phyloP scores from a whole-genome alignment of 2,113 vertebrate genomes.

The Equus quagga region DNA sequence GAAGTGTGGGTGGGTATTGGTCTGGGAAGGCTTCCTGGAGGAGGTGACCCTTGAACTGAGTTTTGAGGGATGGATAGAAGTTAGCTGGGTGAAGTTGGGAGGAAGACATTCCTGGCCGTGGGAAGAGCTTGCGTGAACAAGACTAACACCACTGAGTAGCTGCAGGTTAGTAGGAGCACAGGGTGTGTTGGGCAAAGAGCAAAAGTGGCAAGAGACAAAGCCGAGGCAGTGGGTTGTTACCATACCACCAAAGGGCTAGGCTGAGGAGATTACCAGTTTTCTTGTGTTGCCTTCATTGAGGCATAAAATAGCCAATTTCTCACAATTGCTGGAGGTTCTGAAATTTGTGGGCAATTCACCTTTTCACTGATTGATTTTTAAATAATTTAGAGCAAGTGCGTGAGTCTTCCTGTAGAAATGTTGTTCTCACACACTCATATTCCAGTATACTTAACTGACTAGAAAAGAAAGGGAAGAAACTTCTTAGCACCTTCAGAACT shows the following conservation, averaged over 20 bases:
- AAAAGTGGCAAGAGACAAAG: neutral
- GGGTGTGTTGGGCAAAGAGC: neutral
- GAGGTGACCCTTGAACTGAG: neutral
- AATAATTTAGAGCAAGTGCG: neutral
- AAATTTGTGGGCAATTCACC: neutral
- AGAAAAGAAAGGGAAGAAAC: neutral
- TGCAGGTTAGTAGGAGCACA: neutral
- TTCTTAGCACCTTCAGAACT: neutral
- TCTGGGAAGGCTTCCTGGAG: neutral
- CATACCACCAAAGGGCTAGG: neutral
- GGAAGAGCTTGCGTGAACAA: neutral
- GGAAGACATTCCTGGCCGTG: neutral
- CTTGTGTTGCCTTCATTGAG: neutral
- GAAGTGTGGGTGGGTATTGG: neutral
- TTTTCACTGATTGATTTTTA: slow-evolving; percentile 23
- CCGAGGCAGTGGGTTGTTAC: neutral
- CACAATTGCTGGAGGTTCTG: neutral
- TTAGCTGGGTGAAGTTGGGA: neutral
- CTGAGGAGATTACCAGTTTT: neutral
- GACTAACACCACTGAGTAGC: neutral
- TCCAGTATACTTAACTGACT: neutral
- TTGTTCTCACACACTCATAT: neutral
- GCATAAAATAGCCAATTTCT: neutral
- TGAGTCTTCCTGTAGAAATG: neutral
- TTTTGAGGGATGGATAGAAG: neutral